Conservation (phyloP, 2,797 vertebrate genomes). For the Neoniphon sammara region DNA sequence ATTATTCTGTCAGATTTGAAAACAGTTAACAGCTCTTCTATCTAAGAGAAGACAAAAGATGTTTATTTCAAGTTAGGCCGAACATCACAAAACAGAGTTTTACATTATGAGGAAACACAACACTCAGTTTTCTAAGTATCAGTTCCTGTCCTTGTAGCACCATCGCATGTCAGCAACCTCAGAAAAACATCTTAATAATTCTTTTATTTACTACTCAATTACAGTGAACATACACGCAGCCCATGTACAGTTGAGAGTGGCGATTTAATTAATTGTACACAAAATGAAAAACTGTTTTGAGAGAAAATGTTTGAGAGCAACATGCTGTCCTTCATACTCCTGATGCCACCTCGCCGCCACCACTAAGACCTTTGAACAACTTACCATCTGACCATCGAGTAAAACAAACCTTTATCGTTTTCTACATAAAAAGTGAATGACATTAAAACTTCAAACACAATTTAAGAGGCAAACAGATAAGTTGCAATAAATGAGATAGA, state of each 20-base stretch:
- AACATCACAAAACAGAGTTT: slow-evolving; percentile 52
- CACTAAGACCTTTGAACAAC: slow-evolving; percentile 57
- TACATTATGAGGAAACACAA: slow-evolving; percentile 54
- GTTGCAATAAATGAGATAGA: slow-evolving; percentile 16
- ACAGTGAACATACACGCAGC: slow-evolving; percentile 44
- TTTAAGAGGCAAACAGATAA: slow-evolving; percentile 31
- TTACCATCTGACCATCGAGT: slow-evolving; percentile 64
- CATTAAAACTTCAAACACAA: slow-evolving; percentile 31
- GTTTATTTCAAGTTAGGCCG: slow-evolving; percentile 76
- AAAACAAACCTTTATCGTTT: slow-evolving; percentile 14
- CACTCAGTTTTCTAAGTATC: slow-evolving; percentile 52
- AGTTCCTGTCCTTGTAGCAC: slow-evolving; percentile 46
- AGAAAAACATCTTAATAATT: slow-evolving; percentile 46
- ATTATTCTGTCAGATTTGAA: slow-evolving; percentile 18
- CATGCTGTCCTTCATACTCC: slow-evolving; percentile 22
- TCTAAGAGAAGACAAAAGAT: slow-evolving; percentile 36
- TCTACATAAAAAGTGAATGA: slow-evolving; percentile 33
- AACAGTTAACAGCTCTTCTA: slow-evolving; percentile 42
- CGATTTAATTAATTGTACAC: slow-evolving; percentile 31
- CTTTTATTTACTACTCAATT: slow-evolving; percentile 50
- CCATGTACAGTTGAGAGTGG: slow-evolving; percentile 41
- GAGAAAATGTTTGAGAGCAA: slow-evolving; percentile 34
- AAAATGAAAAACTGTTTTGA: slow-evolving; percentile 9
- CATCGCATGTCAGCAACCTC: slow-evolving; percentile 53
- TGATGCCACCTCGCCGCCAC: slow-evolving; percentile 14